Evolutionary conservation across 2,888 invertebrate genomes (phyloP), one percentile per base, ranked within the genome.

Genomic region (Anagyrus pseudococci): DNA sequence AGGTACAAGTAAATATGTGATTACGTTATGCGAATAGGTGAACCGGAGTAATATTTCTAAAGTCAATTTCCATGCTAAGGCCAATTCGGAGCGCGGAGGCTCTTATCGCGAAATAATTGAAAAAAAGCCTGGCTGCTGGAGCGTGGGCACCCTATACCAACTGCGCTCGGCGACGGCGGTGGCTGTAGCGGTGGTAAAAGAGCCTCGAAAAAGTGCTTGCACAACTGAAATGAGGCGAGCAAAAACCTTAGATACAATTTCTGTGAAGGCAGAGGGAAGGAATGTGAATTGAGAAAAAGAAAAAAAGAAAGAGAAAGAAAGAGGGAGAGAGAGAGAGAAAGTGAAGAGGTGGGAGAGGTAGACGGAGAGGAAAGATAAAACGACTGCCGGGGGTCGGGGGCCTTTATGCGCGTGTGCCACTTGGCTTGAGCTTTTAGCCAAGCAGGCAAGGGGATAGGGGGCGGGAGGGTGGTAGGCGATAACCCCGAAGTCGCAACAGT

Each of bases 381-480:
- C n/a, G n/a, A n/a, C n/a, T n/a, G n/a, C n/a, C n/a, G n/a, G n/a
- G n/a, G n/a, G n/a, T n/a, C n/a, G n/a, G n/a, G n/a, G n/a, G n/a
- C n/a, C n/a, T n/a, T n/a, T n/a, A n/a, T n/a, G n/a, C n/a, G n/a
- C 63, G 63, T 59, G 55, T 59, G 59, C 59, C 59, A 55, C 47
- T 64, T 55, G 63, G 29, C 49, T 59, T 59, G 50, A 58, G 55
- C 50, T 64, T 59, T 59, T 26, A 4, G 8, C 13, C 8, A 8
- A 29, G 10, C 29, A 29, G n/a, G n/a, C 33, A 58, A 40, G 23
- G 25, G 20, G 54, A 26, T 43, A 58, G 49, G 53, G 29, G 19
- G n/a, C 29, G n/a, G 37, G 19, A 29, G 8, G 25, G 49, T 17
- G n/a, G 25, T n/a, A n/a, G 15, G n/a, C 56, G 48, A 58, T 46